Conservation (phyloP, 2,888 invertebrate species). For the Morpho deidamia region DNA sequence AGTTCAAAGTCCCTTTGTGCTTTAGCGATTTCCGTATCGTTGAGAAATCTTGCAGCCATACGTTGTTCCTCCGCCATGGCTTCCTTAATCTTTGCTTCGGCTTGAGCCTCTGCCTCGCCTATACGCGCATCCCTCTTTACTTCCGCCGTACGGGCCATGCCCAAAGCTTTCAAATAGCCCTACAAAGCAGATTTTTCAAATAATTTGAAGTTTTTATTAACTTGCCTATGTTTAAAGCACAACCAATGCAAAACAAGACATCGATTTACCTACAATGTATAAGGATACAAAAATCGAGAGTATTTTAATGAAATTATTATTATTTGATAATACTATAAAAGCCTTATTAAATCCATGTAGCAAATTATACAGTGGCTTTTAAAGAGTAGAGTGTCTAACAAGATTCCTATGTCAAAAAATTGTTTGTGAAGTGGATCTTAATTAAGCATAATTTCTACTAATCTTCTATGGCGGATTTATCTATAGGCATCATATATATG, state of each 20-base stretch:
- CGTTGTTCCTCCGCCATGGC: constrained; percentile 97
- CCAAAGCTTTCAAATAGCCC: constrained; percentile 96
- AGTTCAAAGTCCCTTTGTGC: constrained; percentile 97
- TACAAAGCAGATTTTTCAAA: constrained; percentile 41
- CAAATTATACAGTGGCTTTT: too few species aligned
- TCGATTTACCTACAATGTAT: too few species aligned
- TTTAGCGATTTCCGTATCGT: constrained; percentile 98
- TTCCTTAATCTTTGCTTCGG: constrained; percentile 95
- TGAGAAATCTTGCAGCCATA: constrained; percentile 95
- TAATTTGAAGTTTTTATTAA: background rate
- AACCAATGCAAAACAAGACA: background rate
- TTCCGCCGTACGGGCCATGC: constrained; percentile 96
- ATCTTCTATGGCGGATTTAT: too few species aligned
- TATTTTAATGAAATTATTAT: too few species aligned
- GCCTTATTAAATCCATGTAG: too few species aligned
- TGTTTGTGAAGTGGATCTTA: too few species aligned
- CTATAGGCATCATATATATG: too few species aligned
- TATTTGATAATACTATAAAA: too few species aligned
- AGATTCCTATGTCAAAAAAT: too few species aligned
- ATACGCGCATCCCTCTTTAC: constrained; percentile 97
- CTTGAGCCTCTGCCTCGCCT: constrained; percentile 96
- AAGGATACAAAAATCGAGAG: too few species aligned
- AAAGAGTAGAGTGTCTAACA: too few species aligned
- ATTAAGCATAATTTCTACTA: too few species aligned
- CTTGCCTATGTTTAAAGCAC: background rate